Evolutionary conservation across 2,888 invertebrate genomes (phyloP), one percentile per base, ranked within the genome.

Genomic region (Notodonta ziczac): DNA sequence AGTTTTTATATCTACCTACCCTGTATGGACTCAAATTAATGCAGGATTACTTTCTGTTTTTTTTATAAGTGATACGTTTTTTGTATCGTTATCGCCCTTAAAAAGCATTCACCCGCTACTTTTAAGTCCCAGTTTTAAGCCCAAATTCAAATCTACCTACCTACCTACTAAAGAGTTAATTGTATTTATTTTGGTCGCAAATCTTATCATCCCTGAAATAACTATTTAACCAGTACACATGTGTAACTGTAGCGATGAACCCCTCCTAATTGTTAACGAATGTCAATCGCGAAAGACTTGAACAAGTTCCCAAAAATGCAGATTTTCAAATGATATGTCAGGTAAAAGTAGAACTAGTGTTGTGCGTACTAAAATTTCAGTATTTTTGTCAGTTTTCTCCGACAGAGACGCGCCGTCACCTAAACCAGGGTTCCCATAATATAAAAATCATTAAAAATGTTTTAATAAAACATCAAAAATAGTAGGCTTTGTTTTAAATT

Each of bases 1-100:
- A 69, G 74, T 77, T 80, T 77, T 80, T 79, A 60, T 72, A 69
- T 61, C 61, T 42, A 67, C 70, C 61, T 66, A n/a, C 55, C 12
- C 52, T 40, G 24, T 52, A 58, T 42, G 9, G 24, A 14, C 51
- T n/a, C n/a, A 48, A 13, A 44, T n/a, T n/a, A 14, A n/a, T 48
- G 48, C 8, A 13, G 48, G 48, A n/a, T 14, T 9, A 48, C 48
- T 14, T 48, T 48, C 48, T 14, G n/a, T 48, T 14, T 48, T n/a
- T 48, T 14, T 5, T n/a, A 13, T 6, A 48, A 48, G 48, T 48
- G 6, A 48, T 48, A 6, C n/a, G 4, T 5, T 14, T 48, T 48
- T 14, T 5, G 4, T 3, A 35, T 35, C 35, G 35, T 35, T 35
- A 35, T 35, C 4, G 35, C 0, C 35, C 35, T 35, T 35, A 35